phyloP scores from a whole-genome alignment of 35 echinoderm and acorn worm species.

The Eucidaris tribuloides region DNA sequence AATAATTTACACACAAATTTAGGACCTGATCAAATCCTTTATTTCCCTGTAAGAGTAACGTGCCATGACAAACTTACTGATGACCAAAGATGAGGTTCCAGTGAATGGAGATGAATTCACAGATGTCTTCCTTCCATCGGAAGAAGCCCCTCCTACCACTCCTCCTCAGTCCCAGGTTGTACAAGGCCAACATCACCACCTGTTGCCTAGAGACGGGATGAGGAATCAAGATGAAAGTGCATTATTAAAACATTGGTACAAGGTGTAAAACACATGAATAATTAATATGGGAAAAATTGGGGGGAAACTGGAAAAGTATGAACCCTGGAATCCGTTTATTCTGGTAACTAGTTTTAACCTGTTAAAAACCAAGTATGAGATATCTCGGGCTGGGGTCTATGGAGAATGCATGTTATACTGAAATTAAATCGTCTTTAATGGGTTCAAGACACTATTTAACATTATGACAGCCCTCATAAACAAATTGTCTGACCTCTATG shows the following conservation, averaged over 20 bases:
- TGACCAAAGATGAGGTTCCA: constrained; percentile 87
- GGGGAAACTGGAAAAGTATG: too few species aligned
- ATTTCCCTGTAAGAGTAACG: too few species aligned
- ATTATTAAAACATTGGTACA: neutral
- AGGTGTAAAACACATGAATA: neutral
- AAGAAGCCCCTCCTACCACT: constrained; percentile 93
- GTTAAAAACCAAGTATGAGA: too few species aligned
- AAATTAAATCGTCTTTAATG: too few species aligned
- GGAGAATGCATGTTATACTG: too few species aligned
- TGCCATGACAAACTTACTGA: constrained; percentile 61
- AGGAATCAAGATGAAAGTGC: neutral
- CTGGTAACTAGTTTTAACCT: too few species aligned
- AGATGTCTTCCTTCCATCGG: constrained; percentile 98
- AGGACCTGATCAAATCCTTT: too few species aligned
- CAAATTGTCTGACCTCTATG: neutral
- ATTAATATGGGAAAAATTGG: neutral
- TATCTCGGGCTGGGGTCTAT: too few species aligned
- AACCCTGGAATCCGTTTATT: too few species aligned
- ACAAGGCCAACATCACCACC: constrained; percentile 89
- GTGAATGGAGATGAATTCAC: constrained; percentile 77
- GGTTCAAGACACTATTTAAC: too few species aligned
- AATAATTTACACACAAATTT: too few species aligned
- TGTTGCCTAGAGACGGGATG: constrained; percentile 78
- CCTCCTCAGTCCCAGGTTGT: constrained; percentile 69
- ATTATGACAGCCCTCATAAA: too few species aligned